These are phyloP conservation scores for Chaetodon trifasciatus DNA, from an alignment of 2,797 vertebrate species.

Conservation along the genomic window DNA sequence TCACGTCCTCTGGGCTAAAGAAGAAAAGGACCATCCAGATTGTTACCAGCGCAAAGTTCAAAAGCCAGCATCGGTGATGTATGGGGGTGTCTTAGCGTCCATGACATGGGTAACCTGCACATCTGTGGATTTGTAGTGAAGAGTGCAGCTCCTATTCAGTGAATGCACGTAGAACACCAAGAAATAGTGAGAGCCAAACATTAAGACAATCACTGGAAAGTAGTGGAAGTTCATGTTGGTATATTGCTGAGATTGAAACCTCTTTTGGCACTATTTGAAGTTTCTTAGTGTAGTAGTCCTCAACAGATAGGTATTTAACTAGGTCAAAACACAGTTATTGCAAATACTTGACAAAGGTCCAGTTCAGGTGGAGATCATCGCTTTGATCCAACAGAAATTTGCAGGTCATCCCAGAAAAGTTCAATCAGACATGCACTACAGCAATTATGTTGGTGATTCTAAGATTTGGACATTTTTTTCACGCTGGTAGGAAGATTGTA, in stretches of 20 bases:
- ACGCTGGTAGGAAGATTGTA: background rate
- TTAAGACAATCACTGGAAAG: background rate
- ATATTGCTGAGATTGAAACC: background rate
- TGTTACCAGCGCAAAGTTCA: background rate
- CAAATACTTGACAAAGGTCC: slow-evolving; percentile 1
- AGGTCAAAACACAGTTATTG: slow-evolving; percentile 2
- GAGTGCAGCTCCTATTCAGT: background rate
- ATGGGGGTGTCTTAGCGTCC: background rate
- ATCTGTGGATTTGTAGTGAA: background rate
- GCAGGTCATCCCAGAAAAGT: background rate
- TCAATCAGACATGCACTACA: background rate
- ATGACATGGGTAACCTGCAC: background rate
- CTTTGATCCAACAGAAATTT: background rate
- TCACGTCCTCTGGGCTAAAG: background rate
- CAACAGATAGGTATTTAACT: background rate
- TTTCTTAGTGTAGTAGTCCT: background rate
- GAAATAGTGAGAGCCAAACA: background rate
- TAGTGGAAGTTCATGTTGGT: background rate
- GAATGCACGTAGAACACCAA: background rate
- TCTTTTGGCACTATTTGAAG: background rate
- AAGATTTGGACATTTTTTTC: background rate
- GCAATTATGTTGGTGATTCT: background rate
- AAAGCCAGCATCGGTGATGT: slow-evolving; percentile 3
- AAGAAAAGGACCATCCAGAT: background rate
- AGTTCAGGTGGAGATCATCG: background rate